Conservation (phyloP, 2,113 vertebrate species). For the Tamias sibiricus region DNA sequence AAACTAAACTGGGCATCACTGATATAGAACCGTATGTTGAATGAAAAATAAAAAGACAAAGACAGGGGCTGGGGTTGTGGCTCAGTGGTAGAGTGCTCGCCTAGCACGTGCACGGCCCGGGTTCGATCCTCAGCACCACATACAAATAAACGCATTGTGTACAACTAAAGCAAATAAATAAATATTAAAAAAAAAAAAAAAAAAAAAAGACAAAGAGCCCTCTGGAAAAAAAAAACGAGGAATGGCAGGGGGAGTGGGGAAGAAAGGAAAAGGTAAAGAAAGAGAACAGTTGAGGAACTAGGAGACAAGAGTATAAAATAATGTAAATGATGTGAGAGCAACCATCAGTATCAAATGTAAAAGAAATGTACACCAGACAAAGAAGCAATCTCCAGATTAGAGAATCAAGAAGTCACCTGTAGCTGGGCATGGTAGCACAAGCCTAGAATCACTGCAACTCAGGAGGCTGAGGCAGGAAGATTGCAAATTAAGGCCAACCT, state of each 20-base stretch:
- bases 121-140: too few species aligned
- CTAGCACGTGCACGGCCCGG: too few species aligned
- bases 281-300: neutral
- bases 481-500: neutral
- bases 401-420: too few species aligned
- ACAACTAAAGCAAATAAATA: too few species aligned
- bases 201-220: neutral
- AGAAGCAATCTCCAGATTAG: too few species aligned
- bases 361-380: neutral
- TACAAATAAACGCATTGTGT: too few species aligned
- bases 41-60: neutral
- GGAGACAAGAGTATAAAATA: neutral
- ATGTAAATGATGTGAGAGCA: neutral
- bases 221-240: neutral
- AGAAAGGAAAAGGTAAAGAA: neutral
- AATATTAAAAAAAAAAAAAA: too few species aligned
- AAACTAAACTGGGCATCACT: neutral
- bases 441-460: neutral
- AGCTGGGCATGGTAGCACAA: too few species aligned
- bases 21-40: neutral
- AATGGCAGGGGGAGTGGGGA: neutral
- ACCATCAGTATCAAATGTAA: constrained; percentile 2
- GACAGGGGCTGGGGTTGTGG: too few species aligned
- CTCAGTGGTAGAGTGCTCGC: too few species aligned
- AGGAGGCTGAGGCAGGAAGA: neutral